Percentiles rank a stretch among this genome's conserved stretches.
phyloP scores from a whole-genome alignment of 2,113 vertebrate species.

The Xyliphius kryptos region DNA sequence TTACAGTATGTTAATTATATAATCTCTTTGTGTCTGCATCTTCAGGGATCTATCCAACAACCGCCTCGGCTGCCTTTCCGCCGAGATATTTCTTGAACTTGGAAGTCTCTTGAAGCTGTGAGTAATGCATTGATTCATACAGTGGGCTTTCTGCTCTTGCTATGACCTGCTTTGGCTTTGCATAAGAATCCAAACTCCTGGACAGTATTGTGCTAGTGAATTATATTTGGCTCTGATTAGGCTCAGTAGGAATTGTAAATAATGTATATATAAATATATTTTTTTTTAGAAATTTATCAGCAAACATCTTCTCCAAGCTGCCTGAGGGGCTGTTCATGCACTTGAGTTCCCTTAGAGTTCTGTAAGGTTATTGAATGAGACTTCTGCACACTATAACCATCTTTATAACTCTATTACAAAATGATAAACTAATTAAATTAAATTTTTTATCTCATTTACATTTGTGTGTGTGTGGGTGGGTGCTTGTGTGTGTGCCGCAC shows the following conservation, averaged over 20 bases:
- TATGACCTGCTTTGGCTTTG: neutral
- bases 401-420: too few relatives aligned
- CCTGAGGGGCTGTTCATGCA: too few relatives aligned
- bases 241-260: too few relatives aligned
- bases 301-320: too few relatives aligned
- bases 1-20: slow-evolving; percentile 35
- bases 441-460: too few relatives aligned
- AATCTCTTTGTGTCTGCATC: slow-evolving; percentile 38
- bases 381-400: too few relatives aligned
- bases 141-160: slow-evolving; percentile 15
- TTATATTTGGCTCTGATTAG: too few relatives aligned
- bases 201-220: neutral
- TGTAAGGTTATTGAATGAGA: too few relatives aligned
- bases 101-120: slow-evolving; percentile 80
- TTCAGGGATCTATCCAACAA: slow-evolving; percentile 85
- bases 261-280: too few relatives aligned
- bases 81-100: slow-evolving; percentile 81
- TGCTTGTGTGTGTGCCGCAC: slow-evolving; percentile 1
- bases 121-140: slow-evolving; percentile 55
- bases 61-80: slow-evolving; percentile 81
- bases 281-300: too few relatives aligned
- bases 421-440: too few relatives aligned
- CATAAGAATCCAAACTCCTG: neutral
- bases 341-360: too few relatives aligned
- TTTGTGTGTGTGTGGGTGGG: slow-evolving; percentile 9